Percentiles rank a stretch among this genome's conserved stretches.
These are phyloP conservation scores for Lagocephalus sceleratus DNA, from an alignment of 2,797 vertebrate genomes.

Conservation along the genomic window DNA sequence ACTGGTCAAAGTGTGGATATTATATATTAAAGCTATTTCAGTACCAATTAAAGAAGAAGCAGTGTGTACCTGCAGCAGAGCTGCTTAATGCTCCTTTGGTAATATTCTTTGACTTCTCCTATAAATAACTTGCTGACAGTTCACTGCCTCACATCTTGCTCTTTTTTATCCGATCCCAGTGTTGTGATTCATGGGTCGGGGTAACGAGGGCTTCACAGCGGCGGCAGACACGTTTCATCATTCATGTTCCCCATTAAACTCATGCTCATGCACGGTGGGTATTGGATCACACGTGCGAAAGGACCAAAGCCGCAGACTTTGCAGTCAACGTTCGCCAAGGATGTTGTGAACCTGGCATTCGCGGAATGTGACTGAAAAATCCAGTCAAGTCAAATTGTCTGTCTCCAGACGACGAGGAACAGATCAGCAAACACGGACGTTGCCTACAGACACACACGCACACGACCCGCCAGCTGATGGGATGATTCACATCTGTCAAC, in stretches of 20 bases:
- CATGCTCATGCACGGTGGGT: constrained; percentile 14
- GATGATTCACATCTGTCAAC: constrained; percentile 5
- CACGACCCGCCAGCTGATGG: too few relatives aligned
- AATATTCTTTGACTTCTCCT: too few relatives aligned
- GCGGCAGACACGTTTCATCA: constrained; percentile 39
- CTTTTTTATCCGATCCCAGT: constrained; percentile 12
- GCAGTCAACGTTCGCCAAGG: background rate
- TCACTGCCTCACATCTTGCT: background rate
- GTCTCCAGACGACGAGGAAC: constrained; percentile 16
- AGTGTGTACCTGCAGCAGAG: too few relatives aligned
- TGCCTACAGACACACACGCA: background rate
- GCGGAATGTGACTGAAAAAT: constrained; percentile 61
- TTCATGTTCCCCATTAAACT: constrained; percentile 48
- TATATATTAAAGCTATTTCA: too few relatives aligned
- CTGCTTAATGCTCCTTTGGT: too few relatives aligned
- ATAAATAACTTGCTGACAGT: too few relatives aligned
- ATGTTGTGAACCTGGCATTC: constrained; percentile 43
- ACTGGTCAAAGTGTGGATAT: too few relatives aligned
- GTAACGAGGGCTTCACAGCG: constrained; percentile 17
- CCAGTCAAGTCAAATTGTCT: constrained; percentile 53
- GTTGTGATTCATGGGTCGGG: constrained; percentile 30
- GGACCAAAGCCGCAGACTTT: background rate
- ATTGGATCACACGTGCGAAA: too few relatives aligned
- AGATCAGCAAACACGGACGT: background rate
- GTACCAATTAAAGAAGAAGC: too few relatives aligned